Evolutionary conservation across 2,888 invertebrate species (phyloP).

Genomic region (Trissoscelio sp.): DNA sequence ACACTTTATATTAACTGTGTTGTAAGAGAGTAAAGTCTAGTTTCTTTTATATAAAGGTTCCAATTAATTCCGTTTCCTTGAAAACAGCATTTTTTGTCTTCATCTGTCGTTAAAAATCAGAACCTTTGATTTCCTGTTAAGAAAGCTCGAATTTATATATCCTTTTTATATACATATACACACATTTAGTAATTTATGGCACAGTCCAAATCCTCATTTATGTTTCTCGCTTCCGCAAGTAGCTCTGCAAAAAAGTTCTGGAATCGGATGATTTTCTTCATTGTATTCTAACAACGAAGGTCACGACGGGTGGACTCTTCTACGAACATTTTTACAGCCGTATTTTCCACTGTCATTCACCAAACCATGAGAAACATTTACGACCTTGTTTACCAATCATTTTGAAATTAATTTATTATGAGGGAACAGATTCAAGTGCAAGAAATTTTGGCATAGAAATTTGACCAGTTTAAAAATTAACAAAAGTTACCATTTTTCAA

Average conservation of each 20-base stretch:
- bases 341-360: conserved; percentile 22
- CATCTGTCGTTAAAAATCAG: not conserved
- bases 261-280: conserved; percentile 26
- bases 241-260: conserved; percentile 14
- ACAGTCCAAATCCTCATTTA: conserved; percentile 4
- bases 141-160: not conserved
- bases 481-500: no score
- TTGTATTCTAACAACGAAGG: conserved; percentile 24
- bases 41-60: conserved; percentile 4
- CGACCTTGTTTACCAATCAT: conserved; percentile 14
- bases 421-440: no score
- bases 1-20: no score
- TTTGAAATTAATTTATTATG: no score
- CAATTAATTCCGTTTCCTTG: conserved; percentile 3
- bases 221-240: conserved; percentile 21
- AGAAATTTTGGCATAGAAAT: no score
- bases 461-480: no score
- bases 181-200: not conserved
- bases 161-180: not conserved
- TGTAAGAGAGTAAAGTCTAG: no score
- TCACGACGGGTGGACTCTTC: conserved; percentile 12
- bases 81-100: not conserved
- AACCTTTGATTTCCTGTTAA: not conserved
- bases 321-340: conserved; percentile 21
- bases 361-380: conserved; percentile 10